Base-by-base conservation (phyloP, 1,140 invertebrate species). In the Caerostris darwini region DNA sequence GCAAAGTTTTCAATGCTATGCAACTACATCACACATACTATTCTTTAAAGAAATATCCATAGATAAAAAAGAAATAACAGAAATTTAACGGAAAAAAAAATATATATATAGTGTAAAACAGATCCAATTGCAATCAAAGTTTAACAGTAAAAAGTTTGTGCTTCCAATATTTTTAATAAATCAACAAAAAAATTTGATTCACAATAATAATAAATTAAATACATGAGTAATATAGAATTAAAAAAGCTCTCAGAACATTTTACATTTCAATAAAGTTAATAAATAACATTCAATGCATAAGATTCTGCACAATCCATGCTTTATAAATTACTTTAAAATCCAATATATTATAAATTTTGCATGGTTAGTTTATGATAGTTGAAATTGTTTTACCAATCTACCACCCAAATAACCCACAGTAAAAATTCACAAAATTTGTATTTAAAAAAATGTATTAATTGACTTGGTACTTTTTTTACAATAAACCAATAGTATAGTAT, bases 21-120 rank as follows among this genome's bases (percentile, higher is more conserved):
- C 82, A 93, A 86, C 82, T 93, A 93, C 81, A 93, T 69, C 59
- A 93, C 91, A 93, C 53, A 85, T 71, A 64, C 56, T 61, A 92
- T 59, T 34, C 19, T 50, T 50, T 10, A 71, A 71, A 71, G 69
- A 71, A 71, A 71, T 71, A 71, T 64, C 12, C 5, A 7, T 34
- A 19, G 19, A 8, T 83, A 19, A 14, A 53, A 34, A 89, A 67
- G 17, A 89, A 89, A 54, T 54, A 34, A 67, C 50, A 89, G 67
- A 53, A 56, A 58, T 57, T 57, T 10, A 57, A 77, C 53, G 77
- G 3, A 90, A 77, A 90, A 54, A 56, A n/a, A n/a, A n/a, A n/a
- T n/a, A 77, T 3, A 77, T 90, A 54, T 19, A 58, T 81, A 56
- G 57, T 57, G 50, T 53, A 57, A 90, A 77, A 69, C 59, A 57